These are phyloP conservation scores for Fragum whitleyi DNA, from an alignment of 2,888 invertebrate species.

Conservation along the genomic window DNA sequence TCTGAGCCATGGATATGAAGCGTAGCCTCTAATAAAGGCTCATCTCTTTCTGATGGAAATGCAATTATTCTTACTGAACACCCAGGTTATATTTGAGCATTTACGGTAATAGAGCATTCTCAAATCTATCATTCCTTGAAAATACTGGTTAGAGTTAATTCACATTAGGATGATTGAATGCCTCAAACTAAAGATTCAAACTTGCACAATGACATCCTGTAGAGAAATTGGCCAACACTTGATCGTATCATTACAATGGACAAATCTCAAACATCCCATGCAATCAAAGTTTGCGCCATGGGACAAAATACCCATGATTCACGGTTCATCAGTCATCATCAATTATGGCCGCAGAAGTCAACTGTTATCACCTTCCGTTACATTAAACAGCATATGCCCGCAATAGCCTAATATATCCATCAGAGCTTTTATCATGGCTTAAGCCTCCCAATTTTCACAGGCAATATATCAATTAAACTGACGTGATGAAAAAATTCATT, in stretches of 20 bases:
- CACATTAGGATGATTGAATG: background rate
- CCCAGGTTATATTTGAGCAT: too few species aligned
- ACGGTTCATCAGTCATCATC: constrained; percentile 35
- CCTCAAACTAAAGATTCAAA: background rate
- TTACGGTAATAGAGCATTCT: too few species aligned
- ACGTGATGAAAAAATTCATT: constrained; percentile 33
- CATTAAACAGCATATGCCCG: constrained; percentile 60
- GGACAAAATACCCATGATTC: constrained; percentile 41
- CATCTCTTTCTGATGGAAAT: too few species aligned
- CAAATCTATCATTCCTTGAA: too few species aligned
- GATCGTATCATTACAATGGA: constrained; percentile 5
- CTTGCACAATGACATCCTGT: background rate
- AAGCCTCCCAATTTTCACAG: constrained; percentile 33
- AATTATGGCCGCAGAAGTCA: constrained; percentile 17
- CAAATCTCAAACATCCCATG: constrained; percentile 14
- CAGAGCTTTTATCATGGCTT: constrained; percentile 18
- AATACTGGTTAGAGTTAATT: background rate
- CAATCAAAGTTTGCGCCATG: constrained; percentile 16
- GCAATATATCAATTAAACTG: constrained; percentile 52
- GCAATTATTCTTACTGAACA: too few species aligned
- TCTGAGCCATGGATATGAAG: too few species aligned
- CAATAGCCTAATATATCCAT: constrained; percentile 18
- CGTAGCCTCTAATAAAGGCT: too few species aligned
- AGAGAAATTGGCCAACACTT: background rate
- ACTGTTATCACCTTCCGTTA: constrained; percentile 42